Conservation (phyloP, 2,888 invertebrate genomes). For the Drosophila yooni region DNA sequence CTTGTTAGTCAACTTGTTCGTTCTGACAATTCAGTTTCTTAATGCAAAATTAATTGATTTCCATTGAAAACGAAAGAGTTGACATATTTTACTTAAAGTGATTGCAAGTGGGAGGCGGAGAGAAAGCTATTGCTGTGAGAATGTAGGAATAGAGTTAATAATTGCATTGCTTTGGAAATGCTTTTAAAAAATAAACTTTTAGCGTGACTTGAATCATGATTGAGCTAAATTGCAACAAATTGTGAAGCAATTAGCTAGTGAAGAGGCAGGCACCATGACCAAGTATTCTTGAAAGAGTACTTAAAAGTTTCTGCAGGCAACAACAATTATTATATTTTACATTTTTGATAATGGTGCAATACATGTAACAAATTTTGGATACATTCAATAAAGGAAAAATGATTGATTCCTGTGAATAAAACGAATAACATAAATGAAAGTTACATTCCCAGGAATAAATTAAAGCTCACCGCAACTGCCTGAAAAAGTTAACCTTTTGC, state of each 20-base stretch:
- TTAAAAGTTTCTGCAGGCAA: conserved; percentile 1
- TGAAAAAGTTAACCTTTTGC: conserved; percentile 66
- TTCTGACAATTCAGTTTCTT: conserved; percentile 45
- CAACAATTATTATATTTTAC: conserved; percentile 15
- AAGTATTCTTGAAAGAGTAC: neutral
- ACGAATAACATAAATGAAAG: neutral
- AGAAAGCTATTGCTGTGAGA: neutral
- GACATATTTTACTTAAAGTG: conserved; percentile 52
- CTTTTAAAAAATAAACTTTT: conserved; percentile 25
- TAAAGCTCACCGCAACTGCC: conserved; percentile 57
- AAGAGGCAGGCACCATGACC: conserved; percentile 11
- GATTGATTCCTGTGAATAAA: conserved; percentile 57
- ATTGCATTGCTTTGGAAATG: conserved; percentile 22
- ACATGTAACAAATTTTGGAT: conserved; percentile 12
- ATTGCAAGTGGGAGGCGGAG: too few relatives aligned
- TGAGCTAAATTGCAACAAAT: conserved; percentile 60
- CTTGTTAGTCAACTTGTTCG: conserved; percentile 13
- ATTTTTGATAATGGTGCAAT: neutral
- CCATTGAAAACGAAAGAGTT: conserved; percentile 62
- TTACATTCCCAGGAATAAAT: neutral
- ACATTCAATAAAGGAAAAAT: conserved; percentile 51
- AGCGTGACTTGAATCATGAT: conserved; percentile 50
- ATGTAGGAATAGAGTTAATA: conserved; percentile 44
- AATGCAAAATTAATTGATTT: conserved; percentile 77
- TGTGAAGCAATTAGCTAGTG: conserved; percentile 44